Base-by-base conservation (phyloP, 92 coral and sea anemone genomes). In the Parazoanthus darwini region DNA sequence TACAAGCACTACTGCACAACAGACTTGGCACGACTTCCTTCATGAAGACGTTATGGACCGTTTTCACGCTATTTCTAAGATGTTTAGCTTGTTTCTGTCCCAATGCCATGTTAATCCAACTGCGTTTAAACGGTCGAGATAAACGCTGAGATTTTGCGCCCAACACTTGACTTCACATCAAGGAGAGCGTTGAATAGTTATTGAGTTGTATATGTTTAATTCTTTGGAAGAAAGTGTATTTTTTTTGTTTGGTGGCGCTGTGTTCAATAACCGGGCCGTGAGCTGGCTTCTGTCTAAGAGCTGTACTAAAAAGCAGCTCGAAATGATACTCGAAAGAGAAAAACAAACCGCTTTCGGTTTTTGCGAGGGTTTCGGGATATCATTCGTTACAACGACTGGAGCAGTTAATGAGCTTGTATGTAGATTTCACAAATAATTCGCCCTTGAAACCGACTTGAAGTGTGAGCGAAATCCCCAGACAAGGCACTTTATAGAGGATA, bases 101-200 rank as follows among this genome's bases (percentile, higher is more conserved):
- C 14, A 16, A 42, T 26, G 35, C 10, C 42, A 14, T 42, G 22
- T 16, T 67, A 72, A 33, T 68, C 44, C 79, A 48, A 71, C 44
- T 84, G 85, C 14, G 37, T 80, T 80, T 80, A 80, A 77, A 80
- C 83, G 71, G 72, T 58, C n/a, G 26, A 80, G 43, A 58, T 56
- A 80, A 66, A 26, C 38, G 25, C 72, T 29, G 85, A 58, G 70
- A 56, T 58, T 59, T 77, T 77, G 54, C 37, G 51, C 46, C 85
- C 37, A 84, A 46, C 78, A 46, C 67, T 46, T 48, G 25, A 48
- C 65, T 26, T 26, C 68, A 84, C 87, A 15, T 84, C 87, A 94
- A 93, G 94, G 90, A 81, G 25, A 87, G 94, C 98, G 98, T 87
- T 86, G 94, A 91, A 90, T 90, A 85, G 81, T 83, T 81, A 89